Percentiles rank a stretch among this genome's conserved stretches.
Evolutionary conservation across 2,113 vertebrate genomes (phyloP).

Genomic region (Lates calcarifer): DNA sequence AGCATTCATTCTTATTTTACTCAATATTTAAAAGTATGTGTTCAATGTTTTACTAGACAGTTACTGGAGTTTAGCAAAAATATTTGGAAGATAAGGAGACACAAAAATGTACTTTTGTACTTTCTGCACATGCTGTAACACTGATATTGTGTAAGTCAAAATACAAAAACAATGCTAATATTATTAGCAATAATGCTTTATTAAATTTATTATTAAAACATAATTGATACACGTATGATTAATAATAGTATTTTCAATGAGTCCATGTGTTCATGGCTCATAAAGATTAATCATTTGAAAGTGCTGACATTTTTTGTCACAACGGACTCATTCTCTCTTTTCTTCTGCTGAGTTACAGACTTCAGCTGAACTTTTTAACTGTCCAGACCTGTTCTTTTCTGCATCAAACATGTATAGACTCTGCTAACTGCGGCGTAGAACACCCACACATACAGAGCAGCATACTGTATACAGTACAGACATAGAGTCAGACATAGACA

Average conservation of each 20-base stretch:
- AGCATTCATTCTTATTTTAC: background rate
- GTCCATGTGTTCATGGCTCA: background rate
- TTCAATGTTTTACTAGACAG: no score
- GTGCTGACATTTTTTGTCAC: slow-evolving; percentile 7
- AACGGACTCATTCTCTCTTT: background rate
- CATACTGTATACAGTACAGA: background rate
- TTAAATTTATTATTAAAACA: background rate
- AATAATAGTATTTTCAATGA: background rate
- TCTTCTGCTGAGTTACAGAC: background rate
- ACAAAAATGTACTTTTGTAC: no score
- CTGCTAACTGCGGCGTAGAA: background rate
- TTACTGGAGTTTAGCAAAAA: no score
- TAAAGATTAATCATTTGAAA: background rate
- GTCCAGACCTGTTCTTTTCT: slow-evolving; percentile 41
- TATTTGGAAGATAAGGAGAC: no score
- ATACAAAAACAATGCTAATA: no score
- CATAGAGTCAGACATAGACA: background rate
- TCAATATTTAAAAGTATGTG: background rate
- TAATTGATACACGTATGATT: background rate
- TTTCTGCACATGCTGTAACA: no score
- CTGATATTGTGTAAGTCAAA: no score
- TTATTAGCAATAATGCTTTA: background rate
- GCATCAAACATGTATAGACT: slow-evolving; percentile 16
- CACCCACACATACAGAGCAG: background rate
- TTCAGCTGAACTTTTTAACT: background rate